phyloP scores from a whole-genome alignment of 1,140 invertebrate species.

The Heterodera schachtii region DNA sequence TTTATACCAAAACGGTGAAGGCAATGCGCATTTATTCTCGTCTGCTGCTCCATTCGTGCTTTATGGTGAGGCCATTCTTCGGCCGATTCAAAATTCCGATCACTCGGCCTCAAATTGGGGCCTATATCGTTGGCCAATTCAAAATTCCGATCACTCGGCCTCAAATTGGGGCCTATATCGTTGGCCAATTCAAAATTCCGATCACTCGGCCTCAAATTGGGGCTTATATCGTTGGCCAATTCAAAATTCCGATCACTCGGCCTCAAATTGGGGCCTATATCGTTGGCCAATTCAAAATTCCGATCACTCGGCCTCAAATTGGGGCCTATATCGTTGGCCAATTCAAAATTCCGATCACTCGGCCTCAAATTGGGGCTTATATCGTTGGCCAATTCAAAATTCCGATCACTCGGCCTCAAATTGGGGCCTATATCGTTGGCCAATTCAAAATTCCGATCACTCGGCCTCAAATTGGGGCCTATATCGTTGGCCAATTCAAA shows the following conservation, averaged over 20 bases:
- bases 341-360: neutral
- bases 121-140: no score
- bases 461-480: neutral
- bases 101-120: neutral
- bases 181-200: no score
- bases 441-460: neutral
- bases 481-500: no score
- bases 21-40: constrained; percentile 27
- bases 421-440: neutral
- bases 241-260: neutral
- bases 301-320: neutral
- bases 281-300: no score
- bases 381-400: neutral
- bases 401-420: no score
- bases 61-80: constrained; percentile 6
- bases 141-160: neutral
- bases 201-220: neutral
- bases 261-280: neutral
- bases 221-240: no score
- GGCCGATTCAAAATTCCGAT: neutral
- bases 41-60: constrained; percentile 26
- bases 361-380: neutral
- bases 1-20: constrained; percentile 24
- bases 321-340: neutral
- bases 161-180: neutral